Conservation (phyloP, 2,888 invertebrate species). For the Lepetodrilus schrolli region DNA sequence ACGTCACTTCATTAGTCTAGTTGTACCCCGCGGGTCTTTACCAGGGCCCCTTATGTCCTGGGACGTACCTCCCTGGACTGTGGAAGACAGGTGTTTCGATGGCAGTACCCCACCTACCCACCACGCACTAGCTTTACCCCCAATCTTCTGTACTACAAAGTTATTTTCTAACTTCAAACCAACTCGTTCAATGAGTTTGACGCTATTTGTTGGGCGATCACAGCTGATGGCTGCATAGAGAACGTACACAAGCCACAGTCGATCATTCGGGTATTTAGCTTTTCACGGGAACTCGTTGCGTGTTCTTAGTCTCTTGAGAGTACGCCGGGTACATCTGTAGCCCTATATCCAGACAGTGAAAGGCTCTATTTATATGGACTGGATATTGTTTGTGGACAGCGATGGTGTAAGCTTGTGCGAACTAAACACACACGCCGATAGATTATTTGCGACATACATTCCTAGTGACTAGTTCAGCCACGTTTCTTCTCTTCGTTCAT, state of each 20-base stretch:
- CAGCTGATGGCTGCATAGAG: too few relatives aligned
- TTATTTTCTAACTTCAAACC: too few relatives aligned
- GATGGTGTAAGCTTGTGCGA: constrained; percentile 5
- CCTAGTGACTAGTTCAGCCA: not conserved
- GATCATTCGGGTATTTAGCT: constrained; percentile 4
- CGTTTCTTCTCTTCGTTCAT: not conserved
- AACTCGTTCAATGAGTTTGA: too few relatives aligned
- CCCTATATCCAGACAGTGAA: not conserved
- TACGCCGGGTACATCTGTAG: not conserved
- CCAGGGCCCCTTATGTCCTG: too few relatives aligned
- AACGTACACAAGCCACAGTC: too few relatives aligned
- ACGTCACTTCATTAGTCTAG: too few relatives aligned
- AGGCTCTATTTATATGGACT: not conserved
- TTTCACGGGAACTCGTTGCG: not conserved
- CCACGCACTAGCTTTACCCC: not conserved
- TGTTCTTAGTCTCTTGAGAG: not conserved
- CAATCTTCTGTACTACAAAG: not conserved
- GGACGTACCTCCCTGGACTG: too few relatives aligned
- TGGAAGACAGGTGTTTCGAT: not conserved
- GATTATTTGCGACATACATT: constrained; percentile 6
- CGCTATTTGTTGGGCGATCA: too few relatives aligned
- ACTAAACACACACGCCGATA: not conserved
- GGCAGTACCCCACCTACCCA: not conserved
- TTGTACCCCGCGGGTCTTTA: too few relatives aligned
- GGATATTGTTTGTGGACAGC: not conserved